Percentiles rank a stretch among this genome's conserved stretches.
phyloP scores from a whole-genome alignment of 92 coral and sea anemone genomes.

The Hydrozoanthus gracilis region DNA sequence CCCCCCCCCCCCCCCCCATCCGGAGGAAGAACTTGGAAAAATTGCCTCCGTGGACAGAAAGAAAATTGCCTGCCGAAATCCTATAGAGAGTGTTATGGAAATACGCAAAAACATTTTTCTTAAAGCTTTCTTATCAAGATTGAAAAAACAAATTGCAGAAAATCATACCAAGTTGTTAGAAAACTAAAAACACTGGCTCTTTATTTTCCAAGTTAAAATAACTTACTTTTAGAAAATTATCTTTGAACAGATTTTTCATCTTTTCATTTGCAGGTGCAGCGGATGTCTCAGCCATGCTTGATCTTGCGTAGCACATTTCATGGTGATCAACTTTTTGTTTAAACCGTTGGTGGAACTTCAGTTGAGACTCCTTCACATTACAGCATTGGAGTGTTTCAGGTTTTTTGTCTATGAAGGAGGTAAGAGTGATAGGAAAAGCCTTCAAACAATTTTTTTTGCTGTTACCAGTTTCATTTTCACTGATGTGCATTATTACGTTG shows the following conservation, averaged over 20 bases:
- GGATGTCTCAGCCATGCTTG: conserved; percentile 1
- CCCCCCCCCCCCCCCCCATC: too few relatives aligned
- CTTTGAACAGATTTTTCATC: not conserved
- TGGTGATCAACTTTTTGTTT: not conserved
- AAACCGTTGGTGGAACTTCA: conserved; percentile 14
- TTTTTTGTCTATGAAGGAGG: not conserved
- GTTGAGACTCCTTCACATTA: not conserved
- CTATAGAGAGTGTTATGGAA: too few relatives aligned
- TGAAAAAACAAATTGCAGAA: too few relatives aligned
- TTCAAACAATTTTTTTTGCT: not conserved
- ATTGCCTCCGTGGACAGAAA: too few relatives aligned
- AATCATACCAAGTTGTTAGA: too few relatives aligned
- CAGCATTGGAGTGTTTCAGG: not conserved
- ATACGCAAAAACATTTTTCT: too few relatives aligned
- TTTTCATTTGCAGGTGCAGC: not conserved
- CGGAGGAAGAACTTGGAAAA: too few relatives aligned
- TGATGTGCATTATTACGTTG: not conserved
- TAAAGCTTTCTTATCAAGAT: too few relatives aligned
- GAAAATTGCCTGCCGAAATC: too few relatives aligned
- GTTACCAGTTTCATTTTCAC: not conserved
- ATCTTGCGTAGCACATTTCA: conserved; percentile 17
- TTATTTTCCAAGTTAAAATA: too few relatives aligned
- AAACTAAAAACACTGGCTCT: not conserved
- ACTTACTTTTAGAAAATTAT: conserved; percentile 7
- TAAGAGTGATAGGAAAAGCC: not conserved